Evolutionary conservation across 2,797 vertebrate species (phyloP), one percentile per base, ranked within the genome.

Genomic region (Rhinophrynus dorsalis): DNA sequence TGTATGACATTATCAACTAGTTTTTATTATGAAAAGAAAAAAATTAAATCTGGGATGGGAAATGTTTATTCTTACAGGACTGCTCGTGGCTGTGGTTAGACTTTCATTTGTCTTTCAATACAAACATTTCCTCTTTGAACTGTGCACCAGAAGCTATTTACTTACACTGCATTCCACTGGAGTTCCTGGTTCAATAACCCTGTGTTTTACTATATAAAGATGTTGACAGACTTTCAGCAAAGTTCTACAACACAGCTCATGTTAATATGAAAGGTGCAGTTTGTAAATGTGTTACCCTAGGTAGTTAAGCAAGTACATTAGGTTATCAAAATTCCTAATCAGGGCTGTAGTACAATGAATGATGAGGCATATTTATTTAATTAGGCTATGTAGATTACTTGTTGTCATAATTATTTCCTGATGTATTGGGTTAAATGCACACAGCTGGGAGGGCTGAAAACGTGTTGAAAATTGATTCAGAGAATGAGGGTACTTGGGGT

Each of bases 351-450:
- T 21, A 23, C 37, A 18, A 67, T 57, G 40, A 57, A 44, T 35
- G 59, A 63, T 32, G 35, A 57, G 44, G 35, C 65, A 65, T 69
- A 42, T 48, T 48, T 61, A 32, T 74, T 63, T 68, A 67, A 50
- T 42, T 67, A 67, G 40, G 42, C 61, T 74, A 73, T 26, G 40
- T 59, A 63, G 67, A 78, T 61, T 68, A 47, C 52, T 23, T 40
- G 33, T 30, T 45, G 59, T 77, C 66, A 74, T 74, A 74, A 64
- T 67, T 72, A 65, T 69, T 70, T 79, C 78, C 23, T 62, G 55
- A 57, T 59, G 50, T 26, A 29, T 47, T 51, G 62, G 13, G 69
- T 68, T 78, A 81, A 81, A 78, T 59, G 75, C 63, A 68, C 61
- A 75, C 75, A 78, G 47, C 40, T 71, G 40, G 60, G 29, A 32